phyloP scores from a whole-genome alignment of 2,888 invertebrate species.

The Lymantria monacha region DNA sequence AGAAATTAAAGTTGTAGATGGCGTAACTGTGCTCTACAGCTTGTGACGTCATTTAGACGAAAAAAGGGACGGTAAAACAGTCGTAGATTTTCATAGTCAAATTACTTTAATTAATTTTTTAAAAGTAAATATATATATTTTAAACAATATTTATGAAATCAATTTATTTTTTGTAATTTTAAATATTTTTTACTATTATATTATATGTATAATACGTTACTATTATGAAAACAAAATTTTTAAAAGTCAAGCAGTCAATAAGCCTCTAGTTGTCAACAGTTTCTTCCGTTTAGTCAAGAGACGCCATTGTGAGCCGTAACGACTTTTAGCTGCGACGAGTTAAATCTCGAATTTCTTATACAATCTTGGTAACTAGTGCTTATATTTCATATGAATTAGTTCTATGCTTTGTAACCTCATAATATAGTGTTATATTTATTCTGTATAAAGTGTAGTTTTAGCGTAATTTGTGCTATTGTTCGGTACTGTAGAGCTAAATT shows the following conservation, averaged over 20 bases:
- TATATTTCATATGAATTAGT: constrained; percentile 50
- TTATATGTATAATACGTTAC: background rate
- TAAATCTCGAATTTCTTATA: constrained; percentile 86
- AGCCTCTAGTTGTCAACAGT: constrained; percentile 42
- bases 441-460: constrained; percentile 59
- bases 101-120: constrained; percentile 1
- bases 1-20: constrained; percentile 53
- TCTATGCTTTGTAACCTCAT: constrained; percentile 72
- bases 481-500: constrained; percentile 86
- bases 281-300: constrained; percentile 82
- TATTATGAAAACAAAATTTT: background rate
- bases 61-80: constrained; percentile 55
- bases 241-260: background rate
- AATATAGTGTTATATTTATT: constrained; percentile 72
- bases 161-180: background rate
- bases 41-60: constrained; percentile 55
- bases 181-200: background rate
- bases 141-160: background rate
- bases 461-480: constrained; percentile 71
- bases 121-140: background rate
- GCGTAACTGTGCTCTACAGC: constrained; percentile 42
- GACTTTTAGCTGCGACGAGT: constrained; percentile 85
- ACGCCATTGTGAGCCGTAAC: constrained; percentile 94
- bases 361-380: constrained; percentile 82
- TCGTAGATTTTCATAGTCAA: constrained; percentile 23